These are phyloP conservation scores for Beris chalybata DNA, from an alignment of 2,888 invertebrate species.

Conservation along the genomic window DNA sequence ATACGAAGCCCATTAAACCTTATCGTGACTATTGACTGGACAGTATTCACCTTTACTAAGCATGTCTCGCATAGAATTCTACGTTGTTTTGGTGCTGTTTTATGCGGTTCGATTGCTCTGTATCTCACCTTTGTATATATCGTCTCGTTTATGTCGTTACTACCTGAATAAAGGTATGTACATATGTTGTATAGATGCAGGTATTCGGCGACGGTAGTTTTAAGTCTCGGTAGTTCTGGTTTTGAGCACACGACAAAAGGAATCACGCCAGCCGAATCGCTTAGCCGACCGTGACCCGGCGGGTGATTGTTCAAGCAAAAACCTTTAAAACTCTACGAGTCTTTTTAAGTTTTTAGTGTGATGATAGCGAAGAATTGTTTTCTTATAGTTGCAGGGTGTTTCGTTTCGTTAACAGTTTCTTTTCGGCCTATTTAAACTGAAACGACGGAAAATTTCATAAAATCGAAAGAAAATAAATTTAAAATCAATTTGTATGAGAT, in stretches of 20 bases:
- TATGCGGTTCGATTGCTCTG: slow-evolving; percentile 10
- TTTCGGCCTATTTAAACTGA: too few species aligned
- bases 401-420: too few species aligned
- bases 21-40: slow-evolving; percentile 19
- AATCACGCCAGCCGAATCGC: slow-evolving; percentile 29
- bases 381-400: too few species aligned
- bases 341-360: too few species aligned
- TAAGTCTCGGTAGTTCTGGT: slow-evolving; percentile 1
- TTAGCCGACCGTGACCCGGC: slow-evolving; percentile 27
- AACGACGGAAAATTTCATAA: too few species aligned
- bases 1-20: slow-evolving; percentile 11
- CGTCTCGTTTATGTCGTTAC: slow-evolving; percentile 13
- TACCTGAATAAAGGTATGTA: background rate
- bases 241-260: slow-evolving; percentile 22
- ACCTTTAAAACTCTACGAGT: too few species aligned
- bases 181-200: background rate
- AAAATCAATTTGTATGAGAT: too few species aligned
- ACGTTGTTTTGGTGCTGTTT: slow-evolving; percentile 1
- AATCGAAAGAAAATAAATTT: too few species aligned
- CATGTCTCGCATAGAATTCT: background rate
- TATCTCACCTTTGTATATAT: slow-evolving; percentile 18
- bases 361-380: too few species aligned
- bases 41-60: slow-evolving; percentile 1
- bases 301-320: slow-evolving; percentile 4
- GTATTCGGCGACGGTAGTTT: background rate